Evolutionary conservation across 1,140 invertebrate species (phyloP).

Genomic region (Cepaea nemoralis): DNA sequence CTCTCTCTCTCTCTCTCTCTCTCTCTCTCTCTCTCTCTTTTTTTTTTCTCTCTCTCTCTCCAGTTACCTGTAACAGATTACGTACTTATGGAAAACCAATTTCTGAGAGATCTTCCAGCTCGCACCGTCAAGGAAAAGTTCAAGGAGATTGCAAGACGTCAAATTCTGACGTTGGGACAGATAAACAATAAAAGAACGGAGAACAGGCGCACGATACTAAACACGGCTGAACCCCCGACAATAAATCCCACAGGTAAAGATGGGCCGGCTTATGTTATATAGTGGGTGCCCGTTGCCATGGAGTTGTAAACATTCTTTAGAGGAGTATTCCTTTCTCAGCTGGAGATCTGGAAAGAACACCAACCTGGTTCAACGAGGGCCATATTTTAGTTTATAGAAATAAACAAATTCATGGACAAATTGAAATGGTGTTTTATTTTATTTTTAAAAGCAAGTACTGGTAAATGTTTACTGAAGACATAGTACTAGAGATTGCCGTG

Average conservation of each 20-base stretch:
- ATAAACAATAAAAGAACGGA: neutral
- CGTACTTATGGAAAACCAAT: too few relatives aligned
- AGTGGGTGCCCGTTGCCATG: neutral
- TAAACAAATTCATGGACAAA: too few relatives aligned
- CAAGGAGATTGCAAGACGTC: neutral
- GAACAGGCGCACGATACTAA: neutral
- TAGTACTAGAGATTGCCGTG: too few relatives aligned
- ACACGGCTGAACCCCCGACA: neutral
- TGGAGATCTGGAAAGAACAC: too few relatives aligned
- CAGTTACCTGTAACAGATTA: too few relatives aligned
- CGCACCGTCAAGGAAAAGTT: neutral
- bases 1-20: neutral
- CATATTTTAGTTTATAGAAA: too few relatives aligned
- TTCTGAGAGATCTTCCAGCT: too few relatives aligned
- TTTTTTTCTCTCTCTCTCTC: neutral
- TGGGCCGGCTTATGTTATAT: neutral
- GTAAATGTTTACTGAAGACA: too few relatives aligned
- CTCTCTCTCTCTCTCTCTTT: neutral
- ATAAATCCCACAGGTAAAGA: neutral
- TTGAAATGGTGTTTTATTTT: too few relatives aligned
- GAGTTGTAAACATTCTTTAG: neutral
- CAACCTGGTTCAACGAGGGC: too few relatives aligned
- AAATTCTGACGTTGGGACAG: neutral
- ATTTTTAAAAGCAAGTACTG: too few relatives aligned
- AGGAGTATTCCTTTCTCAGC: too few relatives aligned